A percentile compares a stretch with the other conserved stretches of the same genome.
Conservation (phyloP, 1,140 invertebrate species). For the Heliconius hewitsoni region DNA sequence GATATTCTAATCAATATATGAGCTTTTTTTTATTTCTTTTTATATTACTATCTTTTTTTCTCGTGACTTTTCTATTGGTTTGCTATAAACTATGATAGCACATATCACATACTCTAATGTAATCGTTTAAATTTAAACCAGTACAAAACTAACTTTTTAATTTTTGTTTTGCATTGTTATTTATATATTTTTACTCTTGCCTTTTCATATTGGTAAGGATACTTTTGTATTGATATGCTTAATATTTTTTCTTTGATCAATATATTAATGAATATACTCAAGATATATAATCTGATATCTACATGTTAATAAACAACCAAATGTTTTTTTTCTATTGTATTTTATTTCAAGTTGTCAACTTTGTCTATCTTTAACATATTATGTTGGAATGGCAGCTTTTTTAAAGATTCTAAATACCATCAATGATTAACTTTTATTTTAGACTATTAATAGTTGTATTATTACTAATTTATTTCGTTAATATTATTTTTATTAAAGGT, state of each 20-base stretch:
- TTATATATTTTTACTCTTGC: too few species aligned
- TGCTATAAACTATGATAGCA: too few species aligned
- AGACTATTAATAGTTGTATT: background rate
- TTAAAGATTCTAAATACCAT: background rate
- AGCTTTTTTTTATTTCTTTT: too few species aligned
- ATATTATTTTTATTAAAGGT: background rate
- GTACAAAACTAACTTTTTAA: too few species aligned
- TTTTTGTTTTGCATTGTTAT: too few species aligned
- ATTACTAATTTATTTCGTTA: background rate
- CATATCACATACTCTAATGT: too few species aligned
- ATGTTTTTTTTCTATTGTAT: background rate
- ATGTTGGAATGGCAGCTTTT: constrained; percentile 15
- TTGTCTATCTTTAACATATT: background rate
- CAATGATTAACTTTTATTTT: background rate
- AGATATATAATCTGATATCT: background rate
- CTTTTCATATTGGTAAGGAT: too few species aligned
- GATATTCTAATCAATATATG: too few species aligned
- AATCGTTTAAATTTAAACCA: too few species aligned
- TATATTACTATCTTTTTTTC: too few species aligned
- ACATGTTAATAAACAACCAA: background rate
- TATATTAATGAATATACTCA: background rate
- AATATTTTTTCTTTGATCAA: background rate
- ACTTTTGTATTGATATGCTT: too few species aligned
- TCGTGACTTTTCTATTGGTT: too few species aligned
- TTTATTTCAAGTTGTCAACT: background rate